These are phyloP conservation scores for Prunella fulvescens DNA, from an alignment of 2,113 vertebrate species.

Conservation along the genomic window DNA sequence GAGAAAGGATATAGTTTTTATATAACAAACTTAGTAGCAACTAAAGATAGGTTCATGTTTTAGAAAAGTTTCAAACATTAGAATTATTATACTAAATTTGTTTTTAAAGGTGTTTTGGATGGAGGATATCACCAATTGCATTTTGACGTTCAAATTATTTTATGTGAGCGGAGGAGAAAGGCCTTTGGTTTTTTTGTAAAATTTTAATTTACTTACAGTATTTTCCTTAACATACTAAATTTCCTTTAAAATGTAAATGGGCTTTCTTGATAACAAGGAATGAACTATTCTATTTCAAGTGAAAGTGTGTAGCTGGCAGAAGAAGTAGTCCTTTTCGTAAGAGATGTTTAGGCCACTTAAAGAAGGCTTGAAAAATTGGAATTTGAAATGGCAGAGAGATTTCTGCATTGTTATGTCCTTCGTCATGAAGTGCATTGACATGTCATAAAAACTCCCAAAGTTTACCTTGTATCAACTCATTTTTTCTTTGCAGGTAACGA, in stretches of 20 bases:
- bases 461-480: background rate
- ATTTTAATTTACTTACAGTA: background rate
- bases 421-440: background rate
- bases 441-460: background rate
- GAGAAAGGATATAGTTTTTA: background rate
- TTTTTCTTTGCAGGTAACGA: conserved; percentile 79
- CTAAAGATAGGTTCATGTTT: background rate
- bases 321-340: accelerated
- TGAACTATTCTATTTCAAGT: background rate
- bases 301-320: accelerated
- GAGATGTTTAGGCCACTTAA: accelerated
- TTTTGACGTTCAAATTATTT: background rate
- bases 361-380: background rate
- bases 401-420: background rate
- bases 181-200: background rate
- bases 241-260: background rate
- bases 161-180: background rate
- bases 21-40: background rate
- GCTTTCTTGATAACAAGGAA: background rate
- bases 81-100: background rate
- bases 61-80: background rate
- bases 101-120: background rate
- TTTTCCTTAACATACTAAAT: background rate
- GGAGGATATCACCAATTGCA: background rate
- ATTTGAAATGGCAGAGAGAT: background rate